Conservation (phyloP, 2,888 invertebrate genomes). For the Drosophila nigricruria region DNA sequence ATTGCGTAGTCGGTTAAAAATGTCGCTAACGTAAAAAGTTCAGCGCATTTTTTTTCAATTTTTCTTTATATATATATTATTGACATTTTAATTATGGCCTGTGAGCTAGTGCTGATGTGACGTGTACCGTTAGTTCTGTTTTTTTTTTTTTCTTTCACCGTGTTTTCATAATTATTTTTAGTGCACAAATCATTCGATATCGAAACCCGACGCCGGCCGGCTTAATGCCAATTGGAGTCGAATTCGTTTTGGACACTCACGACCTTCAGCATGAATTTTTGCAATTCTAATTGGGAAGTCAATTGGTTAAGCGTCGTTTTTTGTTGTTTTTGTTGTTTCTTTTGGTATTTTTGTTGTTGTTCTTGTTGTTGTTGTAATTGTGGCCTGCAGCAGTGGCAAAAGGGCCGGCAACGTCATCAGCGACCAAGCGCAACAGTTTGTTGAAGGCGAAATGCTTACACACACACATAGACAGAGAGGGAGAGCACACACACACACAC, state of each 20-base stretch:
- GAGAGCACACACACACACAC: constrained; percentile 12
- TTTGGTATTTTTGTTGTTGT: constrained; percentile 1
- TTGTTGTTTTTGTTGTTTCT: constrained; percentile 3
- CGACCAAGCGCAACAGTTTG: constrained; percentile 77
- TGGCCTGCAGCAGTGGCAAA: constrained; percentile 40
- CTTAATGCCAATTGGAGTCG: constrained; percentile 24
- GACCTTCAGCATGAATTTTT: constrained; percentile 35
- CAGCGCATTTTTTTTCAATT: constrained; percentile 16
- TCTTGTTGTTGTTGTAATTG: constrained; percentile 40
- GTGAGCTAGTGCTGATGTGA: constrained; percentile 31
- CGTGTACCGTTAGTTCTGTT: constrained; percentile 43
- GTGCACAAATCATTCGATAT: constrained; percentile 17
- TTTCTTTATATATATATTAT: constrained; percentile 22
- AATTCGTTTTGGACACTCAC: constrained; percentile 33
- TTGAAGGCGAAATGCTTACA: constrained; percentile 67
- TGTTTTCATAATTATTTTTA: constrained; percentile 42
- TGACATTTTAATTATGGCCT: constrained; percentile 40
- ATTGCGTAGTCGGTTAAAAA: constrained; percentile 67
- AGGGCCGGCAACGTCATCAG: constrained; percentile 67
- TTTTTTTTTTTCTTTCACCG: neutral
- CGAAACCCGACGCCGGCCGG: constrained; percentile 58
- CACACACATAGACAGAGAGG: constrained; percentile 21
- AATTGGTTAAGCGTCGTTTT: constrained; percentile 46
- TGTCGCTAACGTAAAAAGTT: constrained; percentile 49
- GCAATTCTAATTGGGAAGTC: constrained; percentile 65